These are phyloP conservation scores for Drosophila littoralis DNA, from an alignment of 1,140 invertebrate genomes.

Conservation along the genomic window DNA sequence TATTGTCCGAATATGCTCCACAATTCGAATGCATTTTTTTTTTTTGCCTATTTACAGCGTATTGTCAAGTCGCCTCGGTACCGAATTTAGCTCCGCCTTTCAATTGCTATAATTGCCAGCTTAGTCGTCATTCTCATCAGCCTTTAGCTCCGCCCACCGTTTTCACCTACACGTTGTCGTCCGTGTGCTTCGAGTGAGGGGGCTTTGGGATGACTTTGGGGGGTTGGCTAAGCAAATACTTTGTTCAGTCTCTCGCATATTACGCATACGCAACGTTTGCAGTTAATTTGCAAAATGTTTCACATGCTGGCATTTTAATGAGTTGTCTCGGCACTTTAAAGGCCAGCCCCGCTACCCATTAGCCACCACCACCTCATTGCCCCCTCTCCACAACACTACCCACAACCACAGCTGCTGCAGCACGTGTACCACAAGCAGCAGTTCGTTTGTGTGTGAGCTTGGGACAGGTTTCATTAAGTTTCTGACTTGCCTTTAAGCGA, in stretches of 20 bases:
- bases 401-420: neutral
- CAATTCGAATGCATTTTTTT: no score
- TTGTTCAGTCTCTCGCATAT: conserved; percentile 49
- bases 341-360: neutral
- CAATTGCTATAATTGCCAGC: conserved; percentile 46
- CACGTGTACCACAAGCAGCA: conserved; percentile 11
- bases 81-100: neutral
- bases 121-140: conserved; percentile 45
- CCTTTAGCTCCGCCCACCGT: neutral
- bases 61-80: conserved; percentile 11
- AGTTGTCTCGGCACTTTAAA: conserved; percentile 64
- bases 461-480: conserved; percentile 54
- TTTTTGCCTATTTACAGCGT: conserved; percentile 4
- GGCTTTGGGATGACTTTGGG: neutral
- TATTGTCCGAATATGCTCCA: no score
- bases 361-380: neutral
- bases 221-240: conserved; percentile 66
- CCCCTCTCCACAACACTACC: neutral
- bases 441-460: neutral
- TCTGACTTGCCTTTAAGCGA: conserved; percentile 21
- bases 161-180: neutral
- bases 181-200: neutral
- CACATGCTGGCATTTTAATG: conserved; percentile 73
- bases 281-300: conserved; percentile 80
- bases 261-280: conserved; percentile 75